A percentile compares a stretch with the other conserved stretches of the same genome.
These are phyloP conservation scores for Ispidina picta DNA, from an alignment of 2,797 vertebrate genomes.

Conservation along the genomic window DNA sequence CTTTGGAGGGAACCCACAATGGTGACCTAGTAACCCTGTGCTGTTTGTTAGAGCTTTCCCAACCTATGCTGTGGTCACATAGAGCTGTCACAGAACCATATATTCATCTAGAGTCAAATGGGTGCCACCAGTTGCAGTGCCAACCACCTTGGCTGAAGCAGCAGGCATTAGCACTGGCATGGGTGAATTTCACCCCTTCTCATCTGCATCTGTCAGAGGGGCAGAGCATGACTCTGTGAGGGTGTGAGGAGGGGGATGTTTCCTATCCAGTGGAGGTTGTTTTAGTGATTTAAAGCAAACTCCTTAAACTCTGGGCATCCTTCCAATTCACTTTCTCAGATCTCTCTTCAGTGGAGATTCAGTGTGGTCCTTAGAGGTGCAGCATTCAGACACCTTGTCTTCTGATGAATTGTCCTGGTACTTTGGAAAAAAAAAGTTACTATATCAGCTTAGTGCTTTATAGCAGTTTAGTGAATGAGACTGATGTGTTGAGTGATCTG, in stretches of 20 bases:
- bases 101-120: not conserved
- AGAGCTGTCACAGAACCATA: not conserved
- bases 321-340: not conserved
- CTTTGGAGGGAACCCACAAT: not conserved
- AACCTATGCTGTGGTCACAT: too few species aligned
- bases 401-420: not conserved
- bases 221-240: not conserved
- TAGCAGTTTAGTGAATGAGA: not conserved
- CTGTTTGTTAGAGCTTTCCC: not conserved
- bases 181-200: not conserved
- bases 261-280: not conserved
- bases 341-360: not conserved
- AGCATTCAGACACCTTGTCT: not conserved
- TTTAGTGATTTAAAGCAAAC: not conserved
- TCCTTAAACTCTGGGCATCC: not conserved
- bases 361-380: not conserved
- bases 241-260: not conserved
- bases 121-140: not conserved
- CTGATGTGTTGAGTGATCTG: not conserved
- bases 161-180: rapidly evolving
- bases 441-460: not conserved
- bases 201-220: not conserved
- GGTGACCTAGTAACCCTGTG: not conserved
- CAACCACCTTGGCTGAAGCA: not conserved
- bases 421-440: not conserved